phyloP scores from a whole-genome alignment of 2,888 invertebrate genomes.

The Zelleria hepariella region DNA sequence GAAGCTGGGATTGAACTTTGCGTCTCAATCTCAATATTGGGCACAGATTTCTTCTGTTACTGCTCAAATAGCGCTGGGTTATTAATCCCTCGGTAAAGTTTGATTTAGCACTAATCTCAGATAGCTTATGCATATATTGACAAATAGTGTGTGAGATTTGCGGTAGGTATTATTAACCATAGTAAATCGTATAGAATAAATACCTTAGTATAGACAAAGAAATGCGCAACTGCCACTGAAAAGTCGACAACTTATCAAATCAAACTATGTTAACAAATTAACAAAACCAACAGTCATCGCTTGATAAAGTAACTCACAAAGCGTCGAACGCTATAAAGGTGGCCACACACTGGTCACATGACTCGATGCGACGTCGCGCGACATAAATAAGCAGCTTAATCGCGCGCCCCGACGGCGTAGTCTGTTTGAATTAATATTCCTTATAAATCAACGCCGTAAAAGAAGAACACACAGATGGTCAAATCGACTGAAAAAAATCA shows the following conservation, averaged over 20 bases:
- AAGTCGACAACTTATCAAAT: background rate
- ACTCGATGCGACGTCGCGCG: constrained; percentile 23
- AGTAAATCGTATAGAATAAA: too few species aligned
- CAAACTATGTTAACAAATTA: background rate
- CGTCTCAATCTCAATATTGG: too few species aligned
- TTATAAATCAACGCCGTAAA: constrained; percentile 45
- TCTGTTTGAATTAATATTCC: constrained; percentile 68
- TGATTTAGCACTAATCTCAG: too few species aligned
- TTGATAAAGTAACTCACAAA: constrained; percentile 2
- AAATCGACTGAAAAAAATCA: background rate
- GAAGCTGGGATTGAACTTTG: too few species aligned
- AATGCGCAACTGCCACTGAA: too few species aligned
- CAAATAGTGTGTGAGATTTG: too few species aligned
- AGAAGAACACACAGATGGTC: background rate
- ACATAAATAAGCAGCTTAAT: constrained; percentile 61
- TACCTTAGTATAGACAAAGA: too few species aligned
- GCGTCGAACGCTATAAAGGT: background rate
- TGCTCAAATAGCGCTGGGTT: too few species aligned
- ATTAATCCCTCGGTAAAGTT: too few species aligned
- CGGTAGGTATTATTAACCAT: too few species aligned
- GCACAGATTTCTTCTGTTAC: too few species aligned
- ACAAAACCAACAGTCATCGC: background rate
- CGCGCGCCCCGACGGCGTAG: constrained; percentile 59
- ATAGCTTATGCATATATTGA: too few species aligned
- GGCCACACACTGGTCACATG: background rate